Evolutionary conservation across 2,113 vertebrate species (phyloP), one percentile per base, ranked within the genome.

Genomic region (Nothoprocta pentlandii): DNA sequence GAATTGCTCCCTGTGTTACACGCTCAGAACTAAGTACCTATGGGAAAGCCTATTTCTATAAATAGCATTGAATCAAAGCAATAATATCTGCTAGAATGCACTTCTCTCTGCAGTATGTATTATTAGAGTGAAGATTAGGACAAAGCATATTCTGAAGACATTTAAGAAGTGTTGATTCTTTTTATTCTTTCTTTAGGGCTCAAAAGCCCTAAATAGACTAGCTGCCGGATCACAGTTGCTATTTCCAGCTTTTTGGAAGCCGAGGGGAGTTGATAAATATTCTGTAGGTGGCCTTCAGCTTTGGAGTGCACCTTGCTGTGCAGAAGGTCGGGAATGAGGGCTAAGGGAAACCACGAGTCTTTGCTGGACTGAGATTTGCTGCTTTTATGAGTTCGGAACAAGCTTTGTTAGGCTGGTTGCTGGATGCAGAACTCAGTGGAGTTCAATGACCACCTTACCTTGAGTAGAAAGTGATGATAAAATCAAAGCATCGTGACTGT

Each of bases 11-110:
- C 10, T 12, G 36, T 88, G 94, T 89, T 56, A 28, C 30, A 6
- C 77, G 94, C 94, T 71, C 91, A 90, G 85, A 73, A 80, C 49
- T 70, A 74, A 32, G 81, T 94, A 94, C 89, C 91, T 96, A 84
- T 91, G 89, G 75, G 91, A 91, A 97, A 74, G 82, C 68, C 0
- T n/a, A 21, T 80, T 41, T 26, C 85, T 74, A 83, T 77, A 91
- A 91, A 92, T 75, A 94, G 69, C 42, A 32, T 51, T 44, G 14
- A 68, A 7, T 49, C 81, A 30, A 69, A 42, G 66, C 79, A 49
- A 2, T 7, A 12, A 42, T 61, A 53, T 58, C 28, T 16, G 3
- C 54, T 22, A 9, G 68, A 67, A 59, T n/a, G 5, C 5, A 0
- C 36, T 61, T 77, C 22, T 80, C 8, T 11, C 22, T 67, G 30